Evolutionary conservation across 2,113 vertebrate species (phyloP).

Genomic region (Numenius arquata): DNA sequence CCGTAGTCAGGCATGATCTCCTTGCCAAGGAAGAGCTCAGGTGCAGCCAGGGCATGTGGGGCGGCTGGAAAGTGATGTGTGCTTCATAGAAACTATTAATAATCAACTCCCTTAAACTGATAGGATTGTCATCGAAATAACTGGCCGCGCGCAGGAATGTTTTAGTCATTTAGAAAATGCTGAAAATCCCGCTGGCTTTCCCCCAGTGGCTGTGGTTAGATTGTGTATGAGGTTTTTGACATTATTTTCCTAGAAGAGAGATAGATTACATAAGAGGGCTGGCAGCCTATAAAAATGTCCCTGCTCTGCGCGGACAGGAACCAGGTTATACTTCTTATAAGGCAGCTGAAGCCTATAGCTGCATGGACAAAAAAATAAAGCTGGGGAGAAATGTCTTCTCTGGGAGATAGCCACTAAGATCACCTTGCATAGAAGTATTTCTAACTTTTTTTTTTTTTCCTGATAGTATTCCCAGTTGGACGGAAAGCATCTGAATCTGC

Average conservation of each 20-base stretch:
- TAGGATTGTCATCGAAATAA: background rate
- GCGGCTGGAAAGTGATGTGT: background rate
- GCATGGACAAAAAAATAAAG: background rate
- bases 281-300: constrained; percentile 40
- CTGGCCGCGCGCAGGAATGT: background rate
- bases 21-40: background rate
- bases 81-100: background rate
- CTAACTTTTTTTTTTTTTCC: background rate
- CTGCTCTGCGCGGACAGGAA: background rate
- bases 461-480: background rate
- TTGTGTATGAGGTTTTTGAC: background rate
- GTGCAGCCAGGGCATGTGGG: fast-evolving
- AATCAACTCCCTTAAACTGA: background rate
- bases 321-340: background rate
- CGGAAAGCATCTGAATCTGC: background rate
- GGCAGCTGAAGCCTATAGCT: background rate
- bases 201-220: background rate
- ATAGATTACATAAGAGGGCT: background rate
- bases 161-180: background rate
- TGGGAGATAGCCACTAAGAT: background rate
- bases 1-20: background rate
- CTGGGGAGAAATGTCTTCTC: background rate
- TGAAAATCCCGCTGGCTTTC: constrained; percentile 23
- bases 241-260: constrained; percentile 9
- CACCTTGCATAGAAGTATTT: background rate